Conservation (phyloP, 2,888 invertebrate genomes). For the Eupeodes luniger region DNA sequence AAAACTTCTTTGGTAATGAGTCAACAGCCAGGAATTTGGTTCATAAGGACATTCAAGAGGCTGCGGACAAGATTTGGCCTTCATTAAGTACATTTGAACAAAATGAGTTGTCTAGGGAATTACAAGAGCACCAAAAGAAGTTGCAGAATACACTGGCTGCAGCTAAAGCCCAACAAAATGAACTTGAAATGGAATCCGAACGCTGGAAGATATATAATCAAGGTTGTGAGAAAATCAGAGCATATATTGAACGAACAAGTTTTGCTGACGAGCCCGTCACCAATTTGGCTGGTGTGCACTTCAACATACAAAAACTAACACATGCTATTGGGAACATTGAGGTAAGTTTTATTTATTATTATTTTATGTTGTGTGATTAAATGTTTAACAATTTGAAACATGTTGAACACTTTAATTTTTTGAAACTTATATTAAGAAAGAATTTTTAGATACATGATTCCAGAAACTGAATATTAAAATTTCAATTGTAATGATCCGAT, state of each 20-base stretch:
- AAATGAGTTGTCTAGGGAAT: slow-evolving; percentile 92
- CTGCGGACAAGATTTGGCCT: slow-evolving; percentile 95
- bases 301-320: slow-evolving; percentile 92
- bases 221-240: slow-evolving; percentile 90
- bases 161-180: slow-evolving; percentile 91
- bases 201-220: slow-evolving; percentile 94
- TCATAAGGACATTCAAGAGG: slow-evolving; percentile 91
- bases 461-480: no score
- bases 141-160: slow-evolving; percentile 92
- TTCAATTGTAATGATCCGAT: no score
- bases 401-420: no score
- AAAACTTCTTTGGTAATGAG: slow-evolving; percentile 93
- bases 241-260: slow-evolving; percentile 89
- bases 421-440: no score
- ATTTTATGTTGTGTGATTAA: no score
- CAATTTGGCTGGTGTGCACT: slow-evolving; percentile 91
- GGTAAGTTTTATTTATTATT: slow-evolving; percentile 85
- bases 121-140: slow-evolving; percentile 91
- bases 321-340: slow-evolving; percentile 90
- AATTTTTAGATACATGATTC: no score
- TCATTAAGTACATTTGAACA: slow-evolving; percentile 92
- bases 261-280: slow-evolving; percentile 92
- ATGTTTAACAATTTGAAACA: no score
- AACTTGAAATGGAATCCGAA: slow-evolving; percentile 92
- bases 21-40: slow-evolving; percentile 91